These are phyloP conservation scores for Nymphalis io DNA, from an alignment of 1,140 invertebrate species.

Conservation along the genomic window DNA sequence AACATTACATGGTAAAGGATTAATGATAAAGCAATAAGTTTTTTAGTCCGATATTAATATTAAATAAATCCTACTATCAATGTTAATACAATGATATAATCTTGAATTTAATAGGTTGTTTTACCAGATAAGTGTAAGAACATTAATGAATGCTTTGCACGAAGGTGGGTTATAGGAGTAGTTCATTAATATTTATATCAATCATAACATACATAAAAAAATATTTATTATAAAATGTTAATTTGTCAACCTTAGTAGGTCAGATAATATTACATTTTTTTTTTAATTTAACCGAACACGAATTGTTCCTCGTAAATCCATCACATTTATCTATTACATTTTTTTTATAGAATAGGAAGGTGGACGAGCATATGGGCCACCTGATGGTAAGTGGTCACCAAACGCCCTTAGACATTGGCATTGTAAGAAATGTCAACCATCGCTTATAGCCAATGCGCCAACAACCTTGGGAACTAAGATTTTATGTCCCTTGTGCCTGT, in stretches of 20 bases:
- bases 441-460: too few species aligned
- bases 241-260: neutral
- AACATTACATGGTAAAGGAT: too few species aligned
- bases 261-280: neutral
- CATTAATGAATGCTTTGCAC: constrained; percentile 11
- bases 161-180: constrained; percentile 1
- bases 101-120: constrained; percentile 24
- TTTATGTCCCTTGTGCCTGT: too few species aligned
- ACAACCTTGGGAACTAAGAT: too few species aligned
- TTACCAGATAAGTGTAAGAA: constrained; percentile 37
- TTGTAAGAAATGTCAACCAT: too few species aligned
- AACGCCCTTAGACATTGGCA: too few species aligned
- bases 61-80: constrained; percentile 53
- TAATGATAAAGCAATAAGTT: neutral
- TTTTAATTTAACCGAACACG: too few species aligned
- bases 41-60: constrained; percentile 47
- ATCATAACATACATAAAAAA: neutral
- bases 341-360: too few species aligned
- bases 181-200: constrained; percentile 6
- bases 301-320: too few species aligned
- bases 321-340: too few species aligned
- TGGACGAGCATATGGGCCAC: too few species aligned
- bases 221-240: neutral
- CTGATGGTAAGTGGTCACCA: too few species aligned
- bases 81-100: constrained; percentile 47